phyloP scores from a whole-genome alignment of 2,113 vertebrate species.

The Gopherus flavomarginatus region DNA sequence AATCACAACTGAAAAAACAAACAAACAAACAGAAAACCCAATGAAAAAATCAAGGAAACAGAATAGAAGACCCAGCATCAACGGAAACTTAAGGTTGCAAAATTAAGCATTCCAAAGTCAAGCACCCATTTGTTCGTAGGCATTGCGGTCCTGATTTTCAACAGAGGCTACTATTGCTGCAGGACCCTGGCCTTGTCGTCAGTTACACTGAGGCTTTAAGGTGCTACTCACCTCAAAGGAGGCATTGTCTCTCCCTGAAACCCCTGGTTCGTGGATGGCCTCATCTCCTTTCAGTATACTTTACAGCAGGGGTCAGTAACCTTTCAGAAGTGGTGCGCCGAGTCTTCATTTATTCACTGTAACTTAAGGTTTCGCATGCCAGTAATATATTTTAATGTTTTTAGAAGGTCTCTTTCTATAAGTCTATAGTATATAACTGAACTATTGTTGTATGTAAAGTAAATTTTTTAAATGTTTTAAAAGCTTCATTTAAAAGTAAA shows the following conservation, averaged over 20 bases:
- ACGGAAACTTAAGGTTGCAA: not conserved
- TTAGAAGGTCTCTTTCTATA: too few species aligned
- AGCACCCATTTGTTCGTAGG: not conserved
- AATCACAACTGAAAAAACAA: not conserved
- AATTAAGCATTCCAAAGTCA: not conserved
- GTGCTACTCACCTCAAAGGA: not conserved
- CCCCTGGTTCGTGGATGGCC: fast-evolving
- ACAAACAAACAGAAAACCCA: too few species aligned
- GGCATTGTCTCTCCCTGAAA: not conserved
- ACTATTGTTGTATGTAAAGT: too few species aligned
- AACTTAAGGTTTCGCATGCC: too few species aligned
- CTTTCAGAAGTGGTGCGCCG: too few species aligned
- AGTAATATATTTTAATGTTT: too few species aligned
- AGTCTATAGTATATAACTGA: too few species aligned
- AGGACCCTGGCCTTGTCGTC: not conserved
- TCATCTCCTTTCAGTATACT: fast-evolving
- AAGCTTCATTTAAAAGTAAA: too few species aligned
- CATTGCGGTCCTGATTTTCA: not conserved
- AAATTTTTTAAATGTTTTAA: too few species aligned
- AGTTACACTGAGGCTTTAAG: not conserved
- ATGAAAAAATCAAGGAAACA: not conserved
- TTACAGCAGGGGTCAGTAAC: fast-evolving
- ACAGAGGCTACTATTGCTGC: not conserved
- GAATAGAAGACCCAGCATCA: not conserved
- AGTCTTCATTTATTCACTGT: too few species aligned